These are phyloP conservation scores for Zosterops borbonicus DNA, from an alignment of 2,113 vertebrate species.

Conservation along the genomic window DNA sequence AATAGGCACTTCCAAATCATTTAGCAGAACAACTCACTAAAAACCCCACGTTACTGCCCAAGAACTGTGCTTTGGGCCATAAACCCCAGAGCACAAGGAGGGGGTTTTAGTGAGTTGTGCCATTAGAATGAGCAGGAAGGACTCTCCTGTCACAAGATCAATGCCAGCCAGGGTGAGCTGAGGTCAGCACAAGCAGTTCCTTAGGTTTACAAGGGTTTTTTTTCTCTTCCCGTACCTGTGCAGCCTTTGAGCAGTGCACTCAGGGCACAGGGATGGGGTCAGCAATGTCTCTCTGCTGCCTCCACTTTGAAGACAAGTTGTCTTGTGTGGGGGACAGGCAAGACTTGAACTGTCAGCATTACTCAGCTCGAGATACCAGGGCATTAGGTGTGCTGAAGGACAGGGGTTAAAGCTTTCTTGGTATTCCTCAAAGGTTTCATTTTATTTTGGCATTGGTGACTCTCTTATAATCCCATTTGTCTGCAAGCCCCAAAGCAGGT, in stretches of 20 bases:
- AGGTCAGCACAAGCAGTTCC: background rate
- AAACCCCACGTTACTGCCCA: rapidly evolving
- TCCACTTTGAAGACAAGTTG: background rate
- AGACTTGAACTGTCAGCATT: background rate
- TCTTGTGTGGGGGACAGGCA: background rate
- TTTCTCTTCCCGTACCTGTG: background rate
- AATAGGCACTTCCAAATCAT: background rate
- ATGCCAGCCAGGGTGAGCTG: background rate
- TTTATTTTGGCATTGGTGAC: background rate
- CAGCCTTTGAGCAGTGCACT: background rate
- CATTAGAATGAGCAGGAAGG: background rate
- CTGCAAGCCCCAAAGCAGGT: background rate
- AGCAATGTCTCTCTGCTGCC: background rate
- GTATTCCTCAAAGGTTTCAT: background rate
- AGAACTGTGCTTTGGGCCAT: background rate
- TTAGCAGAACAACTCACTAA: background rate
- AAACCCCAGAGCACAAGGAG: background rate
- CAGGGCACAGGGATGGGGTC: background rate
- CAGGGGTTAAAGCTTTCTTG: background rate
- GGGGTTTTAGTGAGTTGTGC: background rate
- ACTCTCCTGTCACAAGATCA: background rate
- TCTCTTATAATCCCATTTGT: background rate
- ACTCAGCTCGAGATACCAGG: background rate
- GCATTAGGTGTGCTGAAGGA: background rate
- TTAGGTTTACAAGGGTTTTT: background rate